Evolutionary conservation across 2,888 invertebrate species (phyloP).

Genomic region (Pollenia amentaria): DNA sequence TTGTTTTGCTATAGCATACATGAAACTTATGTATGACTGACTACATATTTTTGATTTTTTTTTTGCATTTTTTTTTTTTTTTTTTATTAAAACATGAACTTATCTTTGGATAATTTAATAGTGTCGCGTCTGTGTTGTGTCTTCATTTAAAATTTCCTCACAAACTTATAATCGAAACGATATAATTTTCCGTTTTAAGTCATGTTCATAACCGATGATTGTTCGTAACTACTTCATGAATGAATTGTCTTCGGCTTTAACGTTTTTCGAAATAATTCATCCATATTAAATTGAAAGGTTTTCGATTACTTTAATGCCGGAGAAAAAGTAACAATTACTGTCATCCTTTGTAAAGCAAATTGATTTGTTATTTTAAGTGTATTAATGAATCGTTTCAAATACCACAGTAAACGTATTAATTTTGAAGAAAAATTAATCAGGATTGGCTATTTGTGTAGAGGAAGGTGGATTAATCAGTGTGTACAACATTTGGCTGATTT

Average conservation of each 20-base stretch:
- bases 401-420: not conserved
- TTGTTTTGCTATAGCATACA: not conserved
- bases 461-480: too few relatives aligned
- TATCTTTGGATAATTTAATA: conserved; percentile 67
- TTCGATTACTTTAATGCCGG: conserved; percentile 49
- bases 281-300: conserved; percentile 50
- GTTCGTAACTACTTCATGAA: conserved; percentile 56
- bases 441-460: too few relatives aligned
- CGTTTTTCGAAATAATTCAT: conserved; percentile 38
- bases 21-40: not conserved
- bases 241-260: conserved; percentile 41
- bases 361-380: conserved; percentile 57
- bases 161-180: conserved; percentile 51
- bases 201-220: conserved; percentile 28
- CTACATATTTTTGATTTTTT: not conserved
- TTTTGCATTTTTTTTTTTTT: not conserved
- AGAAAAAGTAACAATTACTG: conserved; percentile 47
- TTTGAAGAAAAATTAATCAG: not conserved
- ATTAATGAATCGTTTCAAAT: conserved; percentile 32
- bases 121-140: conserved; percentile 57
- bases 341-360: conserved; percentile 41
- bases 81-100: conserved; percentile 61
- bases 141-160: conserved; percentile 41
- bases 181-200: conserved; percentile 47
- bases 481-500: too few relatives aligned